A percentile compares a stretch with the other conserved stretches of the same genome.
These are phyloP conservation scores for Rhogogaster chlorosoma DNA, from an alignment of 2,888 invertebrate species.

Conservation along the genomic window DNA sequence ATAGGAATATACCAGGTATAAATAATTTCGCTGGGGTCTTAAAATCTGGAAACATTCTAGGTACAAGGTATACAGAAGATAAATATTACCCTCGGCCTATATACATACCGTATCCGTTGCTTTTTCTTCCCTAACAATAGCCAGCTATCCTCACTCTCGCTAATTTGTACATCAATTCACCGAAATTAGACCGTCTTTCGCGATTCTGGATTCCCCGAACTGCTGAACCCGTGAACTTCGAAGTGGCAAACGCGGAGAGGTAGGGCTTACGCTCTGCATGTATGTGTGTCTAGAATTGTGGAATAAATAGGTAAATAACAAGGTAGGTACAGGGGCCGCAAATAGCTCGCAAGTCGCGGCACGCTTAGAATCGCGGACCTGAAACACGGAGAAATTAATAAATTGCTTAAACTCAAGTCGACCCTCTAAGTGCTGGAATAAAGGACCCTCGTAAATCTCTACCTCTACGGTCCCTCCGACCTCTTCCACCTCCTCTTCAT, in stretches of 20 bases:
- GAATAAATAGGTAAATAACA: slow-evolving; percentile 20
- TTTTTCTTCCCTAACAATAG: slow-evolving; percentile 1
- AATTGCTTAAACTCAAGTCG: slow-evolving; percentile 74
- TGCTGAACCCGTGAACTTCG: neutral
- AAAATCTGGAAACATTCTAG: neutral
- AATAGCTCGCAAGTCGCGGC: slow-evolving; percentile 57
- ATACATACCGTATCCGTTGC: neutral
- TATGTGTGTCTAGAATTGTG: neutral
- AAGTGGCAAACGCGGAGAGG: neutral
- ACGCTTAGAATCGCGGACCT: slow-evolving; percentile 49
- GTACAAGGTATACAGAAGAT: neutral
- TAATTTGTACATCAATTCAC: slow-evolving; percentile 12
- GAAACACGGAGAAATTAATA: slow-evolving; percentile 74
- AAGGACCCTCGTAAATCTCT: slow-evolving; percentile 74
- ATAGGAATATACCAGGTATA: neutral
- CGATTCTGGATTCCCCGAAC: neutral
- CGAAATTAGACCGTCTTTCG: neutral
- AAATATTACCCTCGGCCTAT: neutral
- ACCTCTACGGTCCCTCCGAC: slow-evolving; percentile 60
- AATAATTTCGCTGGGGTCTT: neutral
- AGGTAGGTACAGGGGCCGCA: slow-evolving; percentile 36
- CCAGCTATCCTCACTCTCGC: neutral
- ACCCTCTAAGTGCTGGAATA: slow-evolving; percentile 70
- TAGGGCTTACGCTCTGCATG: neutral
- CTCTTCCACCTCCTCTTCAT: slow-evolving; percentile 39